Evolutionary conservation across 2,113 vertebrate species (phyloP), one percentile per base, ranked within the genome.

Genomic region (Grammomys dolichurus): DNA sequence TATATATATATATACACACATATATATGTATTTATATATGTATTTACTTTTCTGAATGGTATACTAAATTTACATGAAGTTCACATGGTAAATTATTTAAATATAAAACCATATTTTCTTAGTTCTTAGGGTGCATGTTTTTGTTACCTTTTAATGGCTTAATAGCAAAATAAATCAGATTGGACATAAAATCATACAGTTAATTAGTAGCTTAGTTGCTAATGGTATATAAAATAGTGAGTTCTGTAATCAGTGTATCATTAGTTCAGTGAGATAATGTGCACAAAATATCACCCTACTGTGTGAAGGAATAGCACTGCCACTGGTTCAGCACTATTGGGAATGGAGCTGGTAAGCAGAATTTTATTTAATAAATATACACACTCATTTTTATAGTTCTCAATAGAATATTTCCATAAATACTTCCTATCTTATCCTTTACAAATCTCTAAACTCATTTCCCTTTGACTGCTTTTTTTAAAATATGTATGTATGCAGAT

Each of bases 41-140:
- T 58, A 58, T 58, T 5, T 19, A 24, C 7, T 60, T 17, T 22
- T 11, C 22, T 72, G 36, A 72, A n/a, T 85, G 24, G 2, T 76
- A 46, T 67, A 22, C 0, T 63, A 65, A 20, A 0, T 89, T 77
- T 14, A 77, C 13, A 85, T 84, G 36, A 96, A 78, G 0, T 54
- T 77, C 36, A 95, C 65, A 96, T 91, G 73, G 40, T 48, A 89
- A 94, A 91, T 86, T 89, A 26, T 81, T 94, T 94, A 90, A 93
- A 48, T 94, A 77, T 36, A 95, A 89, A 93, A 46, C 16, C 1
- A 2, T 89, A 51, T 95, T 87, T 89, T 24, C 73, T 89, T 95
- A 43, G 5, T 96, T 93, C 43, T 75, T 80, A 92, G 58, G 33
- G 5, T 58, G 1, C 10, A 60, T 3, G 4, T 94, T 73, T 95